Conservation (phyloP, 2,888 invertebrate genomes). For the Ischnura elegans region DNA sequence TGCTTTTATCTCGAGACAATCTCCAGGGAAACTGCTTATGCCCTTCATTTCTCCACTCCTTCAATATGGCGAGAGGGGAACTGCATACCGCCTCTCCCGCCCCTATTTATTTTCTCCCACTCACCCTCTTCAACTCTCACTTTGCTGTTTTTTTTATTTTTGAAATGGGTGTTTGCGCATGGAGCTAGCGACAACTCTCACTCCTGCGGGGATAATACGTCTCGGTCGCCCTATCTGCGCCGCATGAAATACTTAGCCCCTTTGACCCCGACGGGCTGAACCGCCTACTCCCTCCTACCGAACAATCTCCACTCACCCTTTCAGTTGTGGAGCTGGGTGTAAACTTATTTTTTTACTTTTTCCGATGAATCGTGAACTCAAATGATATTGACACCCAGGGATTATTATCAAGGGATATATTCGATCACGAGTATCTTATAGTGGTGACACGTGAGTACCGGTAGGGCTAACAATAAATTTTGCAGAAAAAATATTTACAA, state of each 20-base stretch:
- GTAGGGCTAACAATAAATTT: too few species aligned
- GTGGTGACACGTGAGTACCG: too few species aligned
- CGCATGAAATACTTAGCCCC: neutral
- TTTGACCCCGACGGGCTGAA: neutral
- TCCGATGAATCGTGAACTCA: too few species aligned
- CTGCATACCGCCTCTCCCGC: neutral
- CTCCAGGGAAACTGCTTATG: slow-evolving; percentile 12
- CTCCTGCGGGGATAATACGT: neutral
- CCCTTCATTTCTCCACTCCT: slow-evolving; percentile 5
- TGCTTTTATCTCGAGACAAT: neutral
- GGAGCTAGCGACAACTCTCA: neutral
- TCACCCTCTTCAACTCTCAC: neutral
- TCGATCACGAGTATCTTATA: too few species aligned
- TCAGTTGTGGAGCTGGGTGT: too few species aligned
- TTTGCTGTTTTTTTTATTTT: neutral
- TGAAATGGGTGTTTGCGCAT: neutral
- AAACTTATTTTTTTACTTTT: too few species aligned
- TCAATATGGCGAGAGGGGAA: neutral
- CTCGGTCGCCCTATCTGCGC: neutral
- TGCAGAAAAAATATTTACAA: too few species aligned
- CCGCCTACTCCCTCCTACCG: neutral
- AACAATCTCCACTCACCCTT: neutral
- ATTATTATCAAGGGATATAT: too few species aligned
- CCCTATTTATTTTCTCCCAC: neutral
- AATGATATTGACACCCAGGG: too few species aligned